Conservation (phyloP, 2,113 vertebrate genomes). For the Apeltes quadracus region DNA sequence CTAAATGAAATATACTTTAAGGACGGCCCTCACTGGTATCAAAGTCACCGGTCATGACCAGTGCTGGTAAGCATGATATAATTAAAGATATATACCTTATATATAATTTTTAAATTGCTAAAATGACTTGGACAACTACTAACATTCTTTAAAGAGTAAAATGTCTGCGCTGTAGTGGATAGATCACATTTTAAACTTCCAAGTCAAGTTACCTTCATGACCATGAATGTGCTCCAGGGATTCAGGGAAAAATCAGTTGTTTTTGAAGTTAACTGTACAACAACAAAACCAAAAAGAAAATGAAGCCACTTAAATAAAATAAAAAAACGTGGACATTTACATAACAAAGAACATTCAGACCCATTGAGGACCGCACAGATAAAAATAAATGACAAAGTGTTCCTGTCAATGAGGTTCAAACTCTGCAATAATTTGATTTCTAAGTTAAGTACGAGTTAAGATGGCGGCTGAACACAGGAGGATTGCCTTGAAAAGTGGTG, state of each 20-base stretch:
- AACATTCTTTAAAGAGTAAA: constrained; percentile 65
- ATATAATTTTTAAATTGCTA: constrained; percentile 68
- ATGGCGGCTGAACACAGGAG: constrained; percentile 41
- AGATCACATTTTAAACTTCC: constrained; percentile 62
- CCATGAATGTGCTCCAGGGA: constrained; percentile 56
- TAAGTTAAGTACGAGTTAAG: constrained; percentile 64
- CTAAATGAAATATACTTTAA: constrained; percentile 75
- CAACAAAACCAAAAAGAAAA: constrained; percentile 43
- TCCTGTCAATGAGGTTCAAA: constrained; percentile 61
- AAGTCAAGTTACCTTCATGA: constrained; percentile 53
- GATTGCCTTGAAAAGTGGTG: constrained; percentile 44
- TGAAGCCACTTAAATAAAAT: constrained; percentile 64
- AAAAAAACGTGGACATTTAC: constrained; percentile 72
- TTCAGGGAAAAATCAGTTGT: constrained; percentile 21
- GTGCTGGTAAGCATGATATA: constrained; percentile 61
- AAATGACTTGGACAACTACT: constrained; percentile 59
- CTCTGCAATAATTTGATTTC: constrained; percentile 53
- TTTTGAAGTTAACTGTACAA: constrained; percentile 73
- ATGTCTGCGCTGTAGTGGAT: constrained; percentile 62
- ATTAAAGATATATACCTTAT: constrained; percentile 66
- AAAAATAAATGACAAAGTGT: constrained; percentile 54
- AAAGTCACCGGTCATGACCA: constrained; percentile 54
- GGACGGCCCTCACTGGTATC: constrained; percentile 53
- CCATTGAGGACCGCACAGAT: constrained; percentile 64
- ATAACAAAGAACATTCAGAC: constrained; percentile 67